Percentiles rank a stretch among this genome's conserved stretches.
phyloP scores from a whole-genome alignment of 2,797 vertebrate genomes.

The Gymnoscopelus microlampas region DNA sequence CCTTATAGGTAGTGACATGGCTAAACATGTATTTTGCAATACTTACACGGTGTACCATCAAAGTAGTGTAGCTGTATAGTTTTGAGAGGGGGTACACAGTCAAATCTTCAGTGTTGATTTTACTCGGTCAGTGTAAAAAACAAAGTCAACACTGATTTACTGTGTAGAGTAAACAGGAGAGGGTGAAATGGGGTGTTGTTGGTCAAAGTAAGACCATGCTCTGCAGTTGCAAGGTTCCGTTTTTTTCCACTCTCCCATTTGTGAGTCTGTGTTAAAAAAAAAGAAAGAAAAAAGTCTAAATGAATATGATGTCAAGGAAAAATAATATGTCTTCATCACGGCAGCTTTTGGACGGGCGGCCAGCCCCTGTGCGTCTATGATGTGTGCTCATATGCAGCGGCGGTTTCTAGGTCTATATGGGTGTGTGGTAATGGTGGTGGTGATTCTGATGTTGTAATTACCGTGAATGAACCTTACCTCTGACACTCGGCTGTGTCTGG shows the following conservation, averaged over 20 bases:
- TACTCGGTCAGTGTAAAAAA: neutral
- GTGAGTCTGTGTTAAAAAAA: no score
- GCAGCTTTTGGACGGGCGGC: slow-evolving; percentile 49
- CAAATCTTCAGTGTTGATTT: neutral
- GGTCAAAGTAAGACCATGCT: no score
- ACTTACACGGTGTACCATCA: neutral
- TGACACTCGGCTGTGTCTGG: slow-evolving; percentile 80
- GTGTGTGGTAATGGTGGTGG: slow-evolving; percentile 69
- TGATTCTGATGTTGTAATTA: slow-evolving; percentile 80
- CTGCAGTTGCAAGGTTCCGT: no score
- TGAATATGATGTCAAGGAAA: slow-evolving; percentile 25
- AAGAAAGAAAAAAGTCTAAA: slow-evolving; percentile 20
- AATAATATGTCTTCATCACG: slow-evolving; percentile 54
- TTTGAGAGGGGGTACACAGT: neutral
- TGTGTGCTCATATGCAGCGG: slow-evolving; percentile 47
- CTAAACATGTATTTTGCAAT: neutral
- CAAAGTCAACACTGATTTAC: neutral
- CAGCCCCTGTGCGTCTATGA: slow-evolving; percentile 49
- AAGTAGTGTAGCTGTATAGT: neutral
- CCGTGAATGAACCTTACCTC: slow-evolving; percentile 72
- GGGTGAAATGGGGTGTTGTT: no score
- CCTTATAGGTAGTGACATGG: slow-evolving; percentile 2
- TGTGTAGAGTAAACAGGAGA: neutral
- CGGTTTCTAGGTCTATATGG: slow-evolving; percentile 43
- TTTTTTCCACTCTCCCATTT: no score